Conservation (phyloP, 2,113 vertebrate species). For the Carlito syrichta region DNA sequence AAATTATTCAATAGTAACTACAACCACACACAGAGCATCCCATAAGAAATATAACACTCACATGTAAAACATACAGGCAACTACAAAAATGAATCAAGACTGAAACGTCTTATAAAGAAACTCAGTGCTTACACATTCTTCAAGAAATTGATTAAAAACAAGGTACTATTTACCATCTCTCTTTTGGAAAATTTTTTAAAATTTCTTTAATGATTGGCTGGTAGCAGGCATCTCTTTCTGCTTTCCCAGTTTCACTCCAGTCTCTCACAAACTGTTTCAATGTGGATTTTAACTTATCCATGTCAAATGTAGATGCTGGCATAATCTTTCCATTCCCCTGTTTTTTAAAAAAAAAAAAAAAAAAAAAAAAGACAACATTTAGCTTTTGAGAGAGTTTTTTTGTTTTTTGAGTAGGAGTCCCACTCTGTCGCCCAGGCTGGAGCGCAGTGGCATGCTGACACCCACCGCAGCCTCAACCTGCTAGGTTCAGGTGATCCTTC, state of each 20-base stretch:
- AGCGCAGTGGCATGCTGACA: no score
- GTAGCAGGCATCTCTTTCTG: constrained; percentile 96
- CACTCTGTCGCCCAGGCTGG: no score
- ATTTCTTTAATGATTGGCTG: constrained; percentile 95
- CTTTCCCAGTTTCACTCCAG: constrained; percentile 94
- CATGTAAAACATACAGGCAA: constrained; percentile 1
- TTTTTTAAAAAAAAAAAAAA: no score
- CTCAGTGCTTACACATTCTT: constrained; percentile 6
- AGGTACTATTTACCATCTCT: constrained; percentile 89
- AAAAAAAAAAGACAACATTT: constrained; percentile 60
- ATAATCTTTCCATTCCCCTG: constrained; percentile 87
- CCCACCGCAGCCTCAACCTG: no score
- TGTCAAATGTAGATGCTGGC: constrained; percentile 96
- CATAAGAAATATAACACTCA: neutral
- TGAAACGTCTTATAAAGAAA: constrained; percentile 35
- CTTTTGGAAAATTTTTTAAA: constrained; percentile 92
- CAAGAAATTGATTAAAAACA: constrained; percentile 56
- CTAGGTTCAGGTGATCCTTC: no score
- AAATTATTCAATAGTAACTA: constrained; percentile 23
- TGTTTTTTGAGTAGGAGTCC: no score
- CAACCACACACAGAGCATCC: neutral
- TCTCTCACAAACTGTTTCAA: constrained; percentile 99
- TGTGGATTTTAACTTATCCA: constrained; percentile 99
- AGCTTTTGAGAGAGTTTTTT: constrained; percentile 40
- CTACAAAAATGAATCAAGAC: constrained; percentile 15